Percentiles rank a stretch among this genome's conserved stretches.
Evolutionary conservation across 2,888 invertebrate genomes (phyloP).

Genomic region (Ctenicera cuprea): DNA sequence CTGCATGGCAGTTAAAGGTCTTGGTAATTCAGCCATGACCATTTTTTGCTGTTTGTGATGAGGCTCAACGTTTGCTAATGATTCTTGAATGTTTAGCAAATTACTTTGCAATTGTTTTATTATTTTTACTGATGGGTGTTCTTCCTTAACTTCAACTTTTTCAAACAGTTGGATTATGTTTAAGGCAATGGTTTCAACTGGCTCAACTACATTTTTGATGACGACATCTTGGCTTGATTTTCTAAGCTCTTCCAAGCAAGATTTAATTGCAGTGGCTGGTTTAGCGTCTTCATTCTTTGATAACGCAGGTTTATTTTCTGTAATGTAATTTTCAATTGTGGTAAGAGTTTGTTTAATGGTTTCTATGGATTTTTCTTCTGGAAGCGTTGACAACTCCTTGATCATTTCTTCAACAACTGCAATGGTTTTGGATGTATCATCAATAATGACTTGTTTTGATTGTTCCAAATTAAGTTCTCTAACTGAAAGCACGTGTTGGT

Average conservation of each 20-base stretch:
- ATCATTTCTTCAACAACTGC: background rate
- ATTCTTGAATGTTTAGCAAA: slow-evolving; percentile 66
- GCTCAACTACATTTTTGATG: background rate
- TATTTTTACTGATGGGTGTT: slow-evolving; percentile 62
- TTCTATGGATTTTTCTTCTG: background rate
- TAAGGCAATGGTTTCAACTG: slow-evolving; percentile 13
- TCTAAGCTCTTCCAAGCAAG: slow-evolving; percentile 4
- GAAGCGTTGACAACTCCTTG: background rate
- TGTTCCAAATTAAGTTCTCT: background rate
- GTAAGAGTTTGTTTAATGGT: slow-evolving; percentile 7
- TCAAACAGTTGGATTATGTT: slow-evolving; percentile 21
- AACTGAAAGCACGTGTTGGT: background rate
- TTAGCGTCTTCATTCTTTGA: background rate
- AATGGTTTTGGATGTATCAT: background rate
- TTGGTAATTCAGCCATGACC: slow-evolving; percentile 64
- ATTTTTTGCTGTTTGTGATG: slow-evolving; percentile 63
- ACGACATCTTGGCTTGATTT: background rate
- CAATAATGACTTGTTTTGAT: slow-evolving; percentile 3
- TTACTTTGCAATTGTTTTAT: slow-evolving; percentile 64
- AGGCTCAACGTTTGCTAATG: slow-evolving; percentile 59
- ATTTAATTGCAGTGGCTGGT: background rate
- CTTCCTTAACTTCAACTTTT: slow-evolving; percentile 62
- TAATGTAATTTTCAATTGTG: background rate
- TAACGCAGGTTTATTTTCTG: slow-evolving; percentile 4
- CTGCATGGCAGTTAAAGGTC: slow-evolving; percentile 60